Evolutionary conservation across 1,140 invertebrate genomes (phyloP).

Genomic region (Muscidifurax raptorellus): DNA sequence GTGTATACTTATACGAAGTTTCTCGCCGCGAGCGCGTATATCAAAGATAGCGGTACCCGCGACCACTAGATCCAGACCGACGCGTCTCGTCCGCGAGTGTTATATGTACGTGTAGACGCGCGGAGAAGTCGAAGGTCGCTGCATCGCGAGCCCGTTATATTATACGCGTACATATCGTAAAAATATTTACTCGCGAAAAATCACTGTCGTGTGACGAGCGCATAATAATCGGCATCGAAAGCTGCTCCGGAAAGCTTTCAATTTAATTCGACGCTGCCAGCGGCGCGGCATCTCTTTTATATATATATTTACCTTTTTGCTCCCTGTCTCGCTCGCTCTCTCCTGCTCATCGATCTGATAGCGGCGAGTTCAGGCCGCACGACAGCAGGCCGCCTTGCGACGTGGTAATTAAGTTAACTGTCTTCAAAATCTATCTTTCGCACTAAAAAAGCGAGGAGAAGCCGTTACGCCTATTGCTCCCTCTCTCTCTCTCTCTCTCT

Average conservation of each 20-base stretch:
- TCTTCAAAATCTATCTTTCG: slow-evolving; percentile 24
- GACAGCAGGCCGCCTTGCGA: neutral
- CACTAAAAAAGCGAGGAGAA: neutral
- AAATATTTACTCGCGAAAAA: too few species aligned
- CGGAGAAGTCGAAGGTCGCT: slow-evolving; percentile 62
- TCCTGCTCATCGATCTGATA: neutral
- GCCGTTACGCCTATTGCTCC: slow-evolving; percentile 16
- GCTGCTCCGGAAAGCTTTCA: slow-evolving; percentile 28
- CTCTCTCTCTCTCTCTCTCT: neutral
- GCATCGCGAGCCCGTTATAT: neutral
- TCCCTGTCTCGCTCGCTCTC: neutral
- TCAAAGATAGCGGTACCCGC: slow-evolving; percentile 58
- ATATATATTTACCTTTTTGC: slow-evolving; percentile 8
- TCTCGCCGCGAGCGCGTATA: slow-evolving; percentile 49
- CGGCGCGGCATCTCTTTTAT: neutral
- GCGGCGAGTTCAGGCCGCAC: slow-evolving; percentile 1
- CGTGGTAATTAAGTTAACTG: slow-evolving; percentile 46
- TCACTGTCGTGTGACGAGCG: too few species aligned
- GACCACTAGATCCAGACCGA: slow-evolving; percentile 54
- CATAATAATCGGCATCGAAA: too few species aligned
- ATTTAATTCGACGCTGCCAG: neutral
- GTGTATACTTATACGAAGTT: slow-evolving; percentile 14
- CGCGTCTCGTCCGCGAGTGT: slow-evolving; percentile 46
- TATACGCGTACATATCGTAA: neutral
- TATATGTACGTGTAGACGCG: neutral